phyloP scores from a whole-genome alignment of 2,113 vertebrate species.

The Delphinus delphis region DNA sequence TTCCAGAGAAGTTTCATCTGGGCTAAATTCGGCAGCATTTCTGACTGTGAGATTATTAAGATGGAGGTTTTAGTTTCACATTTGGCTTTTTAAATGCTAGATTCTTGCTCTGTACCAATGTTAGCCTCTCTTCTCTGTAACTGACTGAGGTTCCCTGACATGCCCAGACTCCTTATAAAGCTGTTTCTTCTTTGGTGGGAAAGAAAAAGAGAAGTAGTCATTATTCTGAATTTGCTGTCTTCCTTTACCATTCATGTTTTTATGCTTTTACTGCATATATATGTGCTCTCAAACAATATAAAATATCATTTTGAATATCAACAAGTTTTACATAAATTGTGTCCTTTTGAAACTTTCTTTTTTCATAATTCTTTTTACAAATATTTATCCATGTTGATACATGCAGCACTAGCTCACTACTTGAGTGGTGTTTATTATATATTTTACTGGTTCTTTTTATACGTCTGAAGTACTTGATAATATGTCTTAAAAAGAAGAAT shows the following conservation, averaged over 20 bases:
- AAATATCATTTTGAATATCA: not conserved
- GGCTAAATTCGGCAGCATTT: not conserved
- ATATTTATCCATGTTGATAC: not conserved
- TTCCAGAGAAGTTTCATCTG: conserved; percentile 3
- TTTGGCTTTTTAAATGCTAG: not conserved
- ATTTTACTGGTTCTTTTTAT: not conserved
- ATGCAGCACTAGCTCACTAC: not conserved
- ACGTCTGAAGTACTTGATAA: not conserved
- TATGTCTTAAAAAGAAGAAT: not conserved
- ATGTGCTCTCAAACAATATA: not conserved
- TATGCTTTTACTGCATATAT: not conserved
- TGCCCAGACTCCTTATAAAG: conserved; percentile 76
- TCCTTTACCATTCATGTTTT: not conserved
- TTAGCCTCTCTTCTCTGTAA: conserved; percentile 53
- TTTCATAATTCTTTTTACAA: not conserved
- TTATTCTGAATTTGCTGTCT: not conserved
- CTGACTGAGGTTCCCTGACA: not conserved
- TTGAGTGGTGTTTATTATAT: not conserved
- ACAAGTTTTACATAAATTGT: not conserved
- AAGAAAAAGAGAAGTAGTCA: not conserved
- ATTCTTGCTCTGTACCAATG: conserved; percentile 52
- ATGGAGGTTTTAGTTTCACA: conserved; percentile 59
- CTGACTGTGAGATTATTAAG: not conserved
- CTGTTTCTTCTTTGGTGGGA: conserved; percentile 43
- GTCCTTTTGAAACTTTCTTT: not conserved